These are phyloP conservation scores for Solenodon paradoxus DNA, from an alignment of 2,113 vertebrate genomes.

Conservation along the genomic window DNA sequence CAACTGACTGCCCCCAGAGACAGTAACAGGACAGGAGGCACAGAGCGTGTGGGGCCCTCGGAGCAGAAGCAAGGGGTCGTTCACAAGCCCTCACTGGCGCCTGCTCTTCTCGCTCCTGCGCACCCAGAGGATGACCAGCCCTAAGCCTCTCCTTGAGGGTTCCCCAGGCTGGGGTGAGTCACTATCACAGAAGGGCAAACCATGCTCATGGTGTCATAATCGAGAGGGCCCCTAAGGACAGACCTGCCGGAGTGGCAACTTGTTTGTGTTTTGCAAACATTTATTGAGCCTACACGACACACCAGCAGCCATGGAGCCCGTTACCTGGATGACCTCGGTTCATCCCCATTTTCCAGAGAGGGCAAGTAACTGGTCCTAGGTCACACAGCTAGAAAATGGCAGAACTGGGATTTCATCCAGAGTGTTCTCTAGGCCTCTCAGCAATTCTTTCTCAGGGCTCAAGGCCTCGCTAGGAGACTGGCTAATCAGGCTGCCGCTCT, in stretches of 20 bases:
- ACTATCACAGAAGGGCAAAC: conserved; percentile 34
- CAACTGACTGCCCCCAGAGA: background rate
- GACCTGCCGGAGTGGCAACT: background rate
- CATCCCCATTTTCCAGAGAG: background rate
- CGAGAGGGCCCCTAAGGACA: background rate
- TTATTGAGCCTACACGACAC: background rate
- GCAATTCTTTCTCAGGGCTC: background rate
- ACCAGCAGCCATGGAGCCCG: background rate
- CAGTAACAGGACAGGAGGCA: background rate
- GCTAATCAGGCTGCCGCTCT: background rate
- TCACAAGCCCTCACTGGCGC: background rate
- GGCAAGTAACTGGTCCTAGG: background rate
- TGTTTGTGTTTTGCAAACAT: background rate
- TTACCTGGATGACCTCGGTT: background rate
- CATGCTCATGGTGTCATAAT: background rate
- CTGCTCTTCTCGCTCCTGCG: background rate
- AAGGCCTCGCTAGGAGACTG: background rate
- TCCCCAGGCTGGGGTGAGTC: conserved; percentile 33
- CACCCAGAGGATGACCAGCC: background rate
- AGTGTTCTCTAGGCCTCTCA: background rate
- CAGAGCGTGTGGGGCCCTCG: background rate
- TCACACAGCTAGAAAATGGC: background rate
- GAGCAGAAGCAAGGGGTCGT: background rate
- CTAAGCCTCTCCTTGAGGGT: background rate
- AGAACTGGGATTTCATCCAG: background rate